Evolutionary conservation across 2,113 vertebrate genomes (phyloP).

Genomic region (Gopherus evgoodei): DNA sequence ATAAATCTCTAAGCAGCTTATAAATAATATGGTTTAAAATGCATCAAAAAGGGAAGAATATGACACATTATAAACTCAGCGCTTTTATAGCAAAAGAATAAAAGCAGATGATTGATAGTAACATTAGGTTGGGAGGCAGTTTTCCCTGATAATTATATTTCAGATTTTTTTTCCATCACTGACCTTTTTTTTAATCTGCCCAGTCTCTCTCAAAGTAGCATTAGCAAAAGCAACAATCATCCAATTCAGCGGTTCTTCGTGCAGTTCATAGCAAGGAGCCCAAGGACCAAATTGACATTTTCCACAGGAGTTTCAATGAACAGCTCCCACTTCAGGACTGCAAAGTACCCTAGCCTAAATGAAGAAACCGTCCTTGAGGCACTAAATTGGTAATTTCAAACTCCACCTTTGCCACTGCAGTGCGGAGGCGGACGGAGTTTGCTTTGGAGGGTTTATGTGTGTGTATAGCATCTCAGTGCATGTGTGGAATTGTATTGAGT

Average conservation of each 20-base stretch:
- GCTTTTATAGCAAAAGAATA: neutral
- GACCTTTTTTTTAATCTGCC: constrained; percentile 41
- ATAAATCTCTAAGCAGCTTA: neutral
- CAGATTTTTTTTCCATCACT: constrained; percentile 26
- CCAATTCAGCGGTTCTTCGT: neutral
- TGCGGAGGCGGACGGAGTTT: neutral
- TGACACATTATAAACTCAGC: neutral
- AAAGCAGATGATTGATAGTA: neutral
- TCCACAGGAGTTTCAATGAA: neutral
- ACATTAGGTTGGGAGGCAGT: neutral
- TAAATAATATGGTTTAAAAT: neutral
- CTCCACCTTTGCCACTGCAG: neutral
- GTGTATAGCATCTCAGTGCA: neutral
- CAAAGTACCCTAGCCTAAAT: neutral
- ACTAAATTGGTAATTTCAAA: neutral
- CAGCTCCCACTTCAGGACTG: neutral
- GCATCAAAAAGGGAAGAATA: neutral
- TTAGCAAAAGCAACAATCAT: neutral
- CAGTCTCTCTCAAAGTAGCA: constrained; percentile 17
- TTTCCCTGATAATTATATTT: constrained; percentile 21
- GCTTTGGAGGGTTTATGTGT: neutral
- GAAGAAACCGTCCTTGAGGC: neutral
- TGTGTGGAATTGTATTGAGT: neutral
- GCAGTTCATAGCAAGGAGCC: neutral
- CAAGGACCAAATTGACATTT: constrained; percentile 42